A percentile compares a stretch with the other conserved stretches of the same genome.
phyloP scores from a whole-genome alignment of 2,797 vertebrate genomes.

The Hemibagrus guttatus region DNA sequence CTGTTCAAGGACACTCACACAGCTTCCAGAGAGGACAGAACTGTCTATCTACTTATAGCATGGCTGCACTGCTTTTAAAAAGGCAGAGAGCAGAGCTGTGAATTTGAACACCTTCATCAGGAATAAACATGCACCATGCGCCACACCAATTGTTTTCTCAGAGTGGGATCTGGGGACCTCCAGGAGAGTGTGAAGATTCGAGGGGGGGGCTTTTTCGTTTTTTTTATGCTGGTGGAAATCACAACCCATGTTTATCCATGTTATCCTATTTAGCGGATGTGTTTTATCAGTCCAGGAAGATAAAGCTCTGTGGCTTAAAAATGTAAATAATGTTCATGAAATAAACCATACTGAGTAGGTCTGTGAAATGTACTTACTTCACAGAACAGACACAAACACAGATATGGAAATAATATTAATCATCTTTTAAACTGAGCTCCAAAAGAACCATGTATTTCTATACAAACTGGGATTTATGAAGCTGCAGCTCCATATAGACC shows the following conservation, averaged over 20 bases:
- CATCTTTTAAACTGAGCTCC: too few species aligned
- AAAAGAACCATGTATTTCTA: not conserved
- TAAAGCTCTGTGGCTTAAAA: not conserved
- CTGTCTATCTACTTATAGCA: not conserved
- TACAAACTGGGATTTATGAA: not conserved
- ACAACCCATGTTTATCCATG: not conserved
- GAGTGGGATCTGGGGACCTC: not conserved
- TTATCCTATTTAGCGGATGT: not conserved
- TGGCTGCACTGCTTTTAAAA: too few species aligned
- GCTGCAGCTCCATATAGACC: not conserved
- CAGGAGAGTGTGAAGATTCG: not conserved
- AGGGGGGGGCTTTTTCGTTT: not conserved
- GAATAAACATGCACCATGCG: not conserved
- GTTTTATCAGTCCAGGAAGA: not conserved
- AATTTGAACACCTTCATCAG: not conserved
- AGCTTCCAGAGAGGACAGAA: not conserved
- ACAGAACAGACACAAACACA: not conserved
- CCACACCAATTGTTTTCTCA: not conserved
- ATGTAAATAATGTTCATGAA: not conserved
- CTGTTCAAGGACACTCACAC: not conserved
- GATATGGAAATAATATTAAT: too few species aligned
- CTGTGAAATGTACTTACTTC: not conserved
- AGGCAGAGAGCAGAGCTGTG: constrained; percentile 4
- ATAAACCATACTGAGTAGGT: not conserved
- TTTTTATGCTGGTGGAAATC: not conserved